Base-by-base conservation (phyloP, 1,140 invertebrate genomes). In the Drosophila athabasca region DNA sequence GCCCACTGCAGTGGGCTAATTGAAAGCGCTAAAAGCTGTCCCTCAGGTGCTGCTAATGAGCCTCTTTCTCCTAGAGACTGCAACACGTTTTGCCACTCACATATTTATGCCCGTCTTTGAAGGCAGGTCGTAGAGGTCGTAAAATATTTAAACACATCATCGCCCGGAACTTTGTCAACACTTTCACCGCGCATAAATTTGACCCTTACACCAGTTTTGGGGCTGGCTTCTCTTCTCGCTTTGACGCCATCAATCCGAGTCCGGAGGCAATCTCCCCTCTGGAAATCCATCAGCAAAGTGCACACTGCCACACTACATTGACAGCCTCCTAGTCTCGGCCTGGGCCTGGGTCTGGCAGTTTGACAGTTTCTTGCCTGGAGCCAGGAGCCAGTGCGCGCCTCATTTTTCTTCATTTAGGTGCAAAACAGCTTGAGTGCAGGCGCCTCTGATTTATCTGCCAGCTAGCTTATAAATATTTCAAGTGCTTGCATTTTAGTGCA, bases 401-500 rank as follows among this genome's bases (percentile, higher is more conserved):
- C 82, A 87, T 87, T 87, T 78, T 87, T 87, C 83, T 87, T 87
- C 83, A 87, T 88, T 82, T 79, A 68, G 65, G 52, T 31, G 59
- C 57, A 45, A 65, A 75, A 79, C 62, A 75, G 68, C 74, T 73
- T 55, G 62, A 67, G 75, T 57, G 54, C 79, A 62, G 80, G 57
- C 61, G 67, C 55, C 70, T 64, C 70, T 88, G 83, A 88, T 88
- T 83, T 88, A 87, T 88, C 68, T 83, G 48, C 22, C 61, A 79
- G 68, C 64, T 65, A 76, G 62, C 84, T 88, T 79, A 88, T 87
- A 79, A 88, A 87, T 87, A 87, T 87, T 87, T 83, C 80, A 87
- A 88, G 83, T 88, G 67, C 76, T 70, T 83, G 83, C 84, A 87
- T 82, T 87, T 87, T 87, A 60, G 60, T 88, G 83, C 83, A 87